A percentile compares a stretch with the other conserved stretches of the same genome.
Conservation (phyloP, 2,113 vertebrate genomes). For the Myrmecobius fasciatus region DNA sequence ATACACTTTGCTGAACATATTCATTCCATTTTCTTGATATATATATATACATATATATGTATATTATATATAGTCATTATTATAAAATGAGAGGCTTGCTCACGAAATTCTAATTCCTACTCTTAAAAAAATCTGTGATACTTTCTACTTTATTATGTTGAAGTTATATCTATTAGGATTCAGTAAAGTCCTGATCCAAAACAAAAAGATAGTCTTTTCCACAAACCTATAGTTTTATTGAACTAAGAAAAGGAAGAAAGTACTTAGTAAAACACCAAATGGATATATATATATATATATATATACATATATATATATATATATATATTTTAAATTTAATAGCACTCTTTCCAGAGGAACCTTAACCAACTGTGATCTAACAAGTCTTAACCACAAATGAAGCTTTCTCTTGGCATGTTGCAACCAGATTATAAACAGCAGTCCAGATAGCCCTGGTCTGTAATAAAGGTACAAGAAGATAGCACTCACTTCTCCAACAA, state of each 20-base stretch:
- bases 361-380: constrained; percentile 70
- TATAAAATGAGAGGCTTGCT: not conserved
- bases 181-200: not conserved
- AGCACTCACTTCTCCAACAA: not conserved
- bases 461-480: not conserved
- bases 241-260: not conserved
- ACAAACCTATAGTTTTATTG: not conserved
- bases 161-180: not conserved
- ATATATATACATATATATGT: no score
- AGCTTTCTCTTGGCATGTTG: constrained; percentile 63
- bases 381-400: constrained; percentile 44
- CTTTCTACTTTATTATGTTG: not conserved
- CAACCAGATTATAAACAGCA: constrained; percentile 39
- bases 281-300: no score
- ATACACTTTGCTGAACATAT: not conserved
- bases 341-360: constrained; percentile 36
- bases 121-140: not conserved
- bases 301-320: no score
- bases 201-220: not conserved
- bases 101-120: not conserved
- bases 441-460: not conserved
- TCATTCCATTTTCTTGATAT: not conserved
- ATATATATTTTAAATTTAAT: constrained; percentile 21
- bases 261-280: constrained; percentile 38
- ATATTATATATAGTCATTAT: not conserved